Base-by-base conservation (phyloP, 2,888 invertebrate genomes). In the Pseudococcus longispinus region DNA sequence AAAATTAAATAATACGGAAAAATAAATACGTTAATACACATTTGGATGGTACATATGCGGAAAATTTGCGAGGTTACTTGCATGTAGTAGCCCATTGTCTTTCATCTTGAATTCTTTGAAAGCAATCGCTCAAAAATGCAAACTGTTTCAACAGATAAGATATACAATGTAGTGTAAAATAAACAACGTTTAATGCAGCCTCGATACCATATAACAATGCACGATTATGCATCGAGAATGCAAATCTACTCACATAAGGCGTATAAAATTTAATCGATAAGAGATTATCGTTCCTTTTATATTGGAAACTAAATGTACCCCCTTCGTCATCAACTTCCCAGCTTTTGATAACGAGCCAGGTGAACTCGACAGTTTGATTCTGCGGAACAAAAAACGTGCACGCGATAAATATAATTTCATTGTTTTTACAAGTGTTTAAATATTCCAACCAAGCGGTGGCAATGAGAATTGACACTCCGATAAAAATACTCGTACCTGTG, bases 61-160 rank as follows among this genome's bases (percentile, higher is more conserved):
- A 74, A 51, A 74, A 46, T 26, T 80, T 77, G 85, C 85, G 86
- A 86, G 86, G 86, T 86, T 86, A 86, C 80, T 86, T 85, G 85
- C 70, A 77, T 8, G 74, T 85, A 44, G 85, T 74, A 42, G 85
- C 70, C 80, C 86, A 86, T 84, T 87, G 88, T 29, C 85, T 94
- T 91, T 98, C 98, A 91, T 97, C 97, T 91, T 96, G 95, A 93
- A 98, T 96, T 92, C 97, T 94, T 91, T 98, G 97, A 92, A 98
- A 97, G 91, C 98, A 98, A 91, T 98, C 98, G 91, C 95, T 94
- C 90, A 97, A 93, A 92, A 95, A 97, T 90, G 95, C 94, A 90
- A 95, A 96, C 97, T 97, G 93, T 20, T 88, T 1, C 23, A 88
- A 88, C 29, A 88, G 82, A 88, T 46, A 74, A 87, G 29, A 60